These are phyloP conservation scores for Penelope pileata DNA, from an alignment of 2,113 vertebrate genomes.

Conservation along the genomic window DNA sequence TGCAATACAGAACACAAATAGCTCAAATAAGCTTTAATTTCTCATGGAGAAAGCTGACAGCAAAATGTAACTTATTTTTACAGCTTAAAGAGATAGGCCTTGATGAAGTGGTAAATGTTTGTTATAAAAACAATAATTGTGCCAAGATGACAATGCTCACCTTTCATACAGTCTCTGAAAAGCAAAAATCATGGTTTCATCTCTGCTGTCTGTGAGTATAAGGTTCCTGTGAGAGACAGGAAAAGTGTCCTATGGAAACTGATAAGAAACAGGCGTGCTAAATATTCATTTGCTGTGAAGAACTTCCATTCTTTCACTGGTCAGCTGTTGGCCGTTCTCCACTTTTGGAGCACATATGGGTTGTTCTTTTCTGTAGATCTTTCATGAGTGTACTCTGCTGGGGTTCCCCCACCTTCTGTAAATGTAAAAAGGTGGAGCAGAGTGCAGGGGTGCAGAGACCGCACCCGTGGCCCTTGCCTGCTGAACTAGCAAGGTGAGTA, in stretches of 20 bases:
- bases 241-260: neutral
- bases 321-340: neutral
- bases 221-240: neutral
- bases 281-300: neutral
- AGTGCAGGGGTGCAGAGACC: neutral
- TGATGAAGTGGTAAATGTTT: neutral
- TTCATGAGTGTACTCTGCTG: neutral
- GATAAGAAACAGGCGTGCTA: neutral
- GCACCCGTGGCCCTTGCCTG: neutral
- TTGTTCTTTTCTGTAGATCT: neutral
- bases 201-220: neutral
- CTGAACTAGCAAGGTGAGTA: neutral
- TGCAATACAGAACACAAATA: neutral
- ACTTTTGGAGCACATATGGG: neutral
- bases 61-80: neutral
- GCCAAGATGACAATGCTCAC: neutral
- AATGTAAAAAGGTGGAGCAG: neutral
- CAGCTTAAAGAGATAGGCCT: neutral
- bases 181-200: neutral
- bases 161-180: neutral
- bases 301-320: neutral
- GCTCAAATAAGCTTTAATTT: constrained; percentile 2
- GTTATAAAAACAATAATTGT: neutral
- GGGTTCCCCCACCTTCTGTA: accelerated
- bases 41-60: neutral